These are phyloP conservation scores for Ennomos quercinarius DNA, from an alignment of 2,888 invertebrate species.

Conservation along the genomic window DNA sequence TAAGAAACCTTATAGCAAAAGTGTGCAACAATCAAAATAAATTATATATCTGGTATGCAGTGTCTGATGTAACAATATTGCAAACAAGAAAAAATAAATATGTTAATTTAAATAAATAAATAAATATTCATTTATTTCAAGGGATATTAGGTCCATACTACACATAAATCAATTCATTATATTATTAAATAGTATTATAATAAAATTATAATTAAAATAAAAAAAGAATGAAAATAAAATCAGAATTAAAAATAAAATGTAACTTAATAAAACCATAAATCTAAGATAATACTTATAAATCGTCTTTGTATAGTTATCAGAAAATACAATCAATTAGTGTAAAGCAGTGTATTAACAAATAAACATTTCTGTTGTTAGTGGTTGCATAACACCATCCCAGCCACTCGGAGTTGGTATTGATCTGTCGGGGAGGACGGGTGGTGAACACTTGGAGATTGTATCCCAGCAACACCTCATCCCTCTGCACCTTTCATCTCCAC, in stretches of 20 bases:
- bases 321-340: slow-evolving; percentile 1
- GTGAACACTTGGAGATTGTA: slow-evolving; percentile 67
- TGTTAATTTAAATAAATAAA: too few species aligned
- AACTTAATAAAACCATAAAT: too few species aligned
- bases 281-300: too few species aligned
- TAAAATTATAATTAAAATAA: too few species aligned
- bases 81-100: slow-evolving; percentile 18
- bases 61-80: slow-evolving; percentile 11
- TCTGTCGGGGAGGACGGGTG: slow-evolving; percentile 69
- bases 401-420: slow-evolving; percentile 80
- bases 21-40: slow-evolving; percentile 7
- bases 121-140: too few species aligned
- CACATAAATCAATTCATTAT: too few species aligned
- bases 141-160: too few species aligned
- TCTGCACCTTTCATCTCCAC: slow-evolving; percentile 63
- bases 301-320: too few species aligned
- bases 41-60: slow-evolving; percentile 1
- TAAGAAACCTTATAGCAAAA: slow-evolving; percentile 45
- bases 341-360: slow-evolving; percentile 32
- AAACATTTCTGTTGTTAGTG: slow-evolving; percentile 49
- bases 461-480: slow-evolving; percentile 82
- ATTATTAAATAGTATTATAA: too few species aligned
- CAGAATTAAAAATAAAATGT: too few species aligned
- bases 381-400: slow-evolving; percentile 79
- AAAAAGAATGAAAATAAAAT: too few species aligned